Evolutionary conservation across 2,888 invertebrate species (phyloP).

Genomic region (Chaitophorus viminalis): DNA sequence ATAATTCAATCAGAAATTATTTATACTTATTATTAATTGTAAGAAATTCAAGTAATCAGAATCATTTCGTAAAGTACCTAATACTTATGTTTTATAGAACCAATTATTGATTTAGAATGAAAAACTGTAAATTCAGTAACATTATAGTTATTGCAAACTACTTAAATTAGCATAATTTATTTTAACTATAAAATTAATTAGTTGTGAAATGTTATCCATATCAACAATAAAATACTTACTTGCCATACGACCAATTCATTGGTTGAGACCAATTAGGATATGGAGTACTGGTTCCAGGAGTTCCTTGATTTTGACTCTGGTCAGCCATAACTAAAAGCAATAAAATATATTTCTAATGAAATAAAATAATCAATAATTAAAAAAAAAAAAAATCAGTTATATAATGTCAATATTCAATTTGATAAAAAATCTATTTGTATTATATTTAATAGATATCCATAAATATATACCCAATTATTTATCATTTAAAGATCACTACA

Average conservation of each 20-base stretch:
- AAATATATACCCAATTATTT: no score
- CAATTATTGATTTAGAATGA: background rate
- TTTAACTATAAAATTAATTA: background rate
- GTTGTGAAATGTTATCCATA: no score
- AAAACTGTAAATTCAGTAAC: background rate
- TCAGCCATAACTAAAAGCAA: slow-evolving; percentile 42
- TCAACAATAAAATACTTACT: background rate
- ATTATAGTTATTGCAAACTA: no score
- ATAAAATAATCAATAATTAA: background rate
- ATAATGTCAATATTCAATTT: no score
- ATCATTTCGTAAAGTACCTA: background rate
- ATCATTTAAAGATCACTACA: no score
- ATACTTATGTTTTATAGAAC: background rate
- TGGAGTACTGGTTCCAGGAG: slow-evolving; percentile 5
- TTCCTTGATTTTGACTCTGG: slow-evolving; percentile 36
- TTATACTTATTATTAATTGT: no score
- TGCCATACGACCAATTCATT: slow-evolving; percentile 49
- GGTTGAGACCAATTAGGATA: slow-evolving; percentile 40
- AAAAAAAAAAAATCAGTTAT: background rate
- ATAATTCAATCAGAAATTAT: background rate
- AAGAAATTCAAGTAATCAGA: background rate
- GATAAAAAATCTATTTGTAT: no score
- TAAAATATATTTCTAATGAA: background rate
- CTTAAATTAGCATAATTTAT: background rate
- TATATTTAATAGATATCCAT: no score